Base-by-base conservation (phyloP, 2,797 vertebrate genomes). In the Harpagifer antarcticus region DNA sequence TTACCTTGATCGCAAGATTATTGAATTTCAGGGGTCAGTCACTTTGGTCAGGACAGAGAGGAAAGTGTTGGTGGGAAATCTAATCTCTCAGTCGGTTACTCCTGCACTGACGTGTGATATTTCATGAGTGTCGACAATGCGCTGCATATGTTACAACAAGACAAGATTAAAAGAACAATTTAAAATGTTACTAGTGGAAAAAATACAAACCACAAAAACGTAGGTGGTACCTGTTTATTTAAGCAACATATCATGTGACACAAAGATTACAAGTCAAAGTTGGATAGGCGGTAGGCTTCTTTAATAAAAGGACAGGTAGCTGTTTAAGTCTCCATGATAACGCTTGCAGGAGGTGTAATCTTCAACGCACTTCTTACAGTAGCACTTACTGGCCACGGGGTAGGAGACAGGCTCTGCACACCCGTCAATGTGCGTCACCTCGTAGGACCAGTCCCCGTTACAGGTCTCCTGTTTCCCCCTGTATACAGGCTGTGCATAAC, bases 371-470 rank as follows among this genome's bases (percentile, higher is more conserved):
- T 49, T 69, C 27, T 80, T 89, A 37, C 98, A 99, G 17, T 94
- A 80, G 74, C 98, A 99, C 50, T 86, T 94, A 5, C 91, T 94
- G 68, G 98, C 97, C 79, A 97, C 95, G 0, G 97, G 97, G 64
- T 97, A 97, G 0, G 91, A 94, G 72, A 97, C 86, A 0, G 93
- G 93, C 27, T 85, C 82, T 0, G 93, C 89, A 42, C 98, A 99
- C 67, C 95, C 96, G 0, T 96, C 90, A 27, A 98, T 85, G 82
- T 92, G 91, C 62, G 95, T 92, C 1, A 94, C 96, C 91, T 97
- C 94, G 0, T 99, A 96, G 60, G 72, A 69, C 82, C 96, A 90
- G 58, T 97, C 95, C 40, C 93, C 96, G 85, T 94, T 96, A 56
- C 98, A 99, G 54, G 85, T 88, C 4, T 85, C 85, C 90, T 97